These are phyloP conservation scores for Orthosia incerta DNA, from an alignment of 2,888 invertebrate genomes.

Conservation along the genomic window DNA sequence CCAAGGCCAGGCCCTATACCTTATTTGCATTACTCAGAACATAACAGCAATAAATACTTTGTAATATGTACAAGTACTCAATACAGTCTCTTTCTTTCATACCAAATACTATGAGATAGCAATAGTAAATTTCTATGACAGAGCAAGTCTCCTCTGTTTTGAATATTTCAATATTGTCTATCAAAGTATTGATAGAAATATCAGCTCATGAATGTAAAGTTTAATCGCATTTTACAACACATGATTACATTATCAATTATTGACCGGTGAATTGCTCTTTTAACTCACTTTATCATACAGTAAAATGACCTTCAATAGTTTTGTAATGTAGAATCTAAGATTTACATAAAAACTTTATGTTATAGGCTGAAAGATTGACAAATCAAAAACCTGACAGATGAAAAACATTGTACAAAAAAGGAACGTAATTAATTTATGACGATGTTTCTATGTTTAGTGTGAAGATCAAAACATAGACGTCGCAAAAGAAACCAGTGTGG, in stretches of 20 bases:
- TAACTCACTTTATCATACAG: conserved; percentile 15
- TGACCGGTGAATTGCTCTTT: conserved; percentile 18
- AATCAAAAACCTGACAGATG: conserved; percentile 17
- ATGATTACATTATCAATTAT: conserved; percentile 34
- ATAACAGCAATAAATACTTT: not conserved
- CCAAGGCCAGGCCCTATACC: too few relatives aligned
- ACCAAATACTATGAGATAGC: conserved; percentile 14
- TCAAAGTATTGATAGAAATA: conserved; percentile 30
- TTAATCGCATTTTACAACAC: conserved; percentile 35
- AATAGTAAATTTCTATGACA: conserved; percentile 21
- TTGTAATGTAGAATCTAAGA: conserved; percentile 2
- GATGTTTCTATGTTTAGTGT: conserved; percentile 10
- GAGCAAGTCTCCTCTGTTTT: not conserved
- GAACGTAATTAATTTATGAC: conserved; percentile 6
- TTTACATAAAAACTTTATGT: conserved; percentile 6
- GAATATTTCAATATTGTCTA: conserved; percentile 27
- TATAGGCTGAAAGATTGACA: not conserved
- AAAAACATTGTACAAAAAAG: conserved; percentile 30
- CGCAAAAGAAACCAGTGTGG: conserved; percentile 61
- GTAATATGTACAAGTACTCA: not conserved
- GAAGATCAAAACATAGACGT: conserved; percentile 40
- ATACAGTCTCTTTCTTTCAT: not conserved
- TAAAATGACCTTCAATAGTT: conserved; percentile 24
- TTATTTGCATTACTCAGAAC: not conserved
- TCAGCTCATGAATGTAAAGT: conserved; percentile 3